These are phyloP conservation scores for Pavo muticus DNA, from an alignment of 2,113 vertebrate genomes.

Conservation along the genomic window DNA sequence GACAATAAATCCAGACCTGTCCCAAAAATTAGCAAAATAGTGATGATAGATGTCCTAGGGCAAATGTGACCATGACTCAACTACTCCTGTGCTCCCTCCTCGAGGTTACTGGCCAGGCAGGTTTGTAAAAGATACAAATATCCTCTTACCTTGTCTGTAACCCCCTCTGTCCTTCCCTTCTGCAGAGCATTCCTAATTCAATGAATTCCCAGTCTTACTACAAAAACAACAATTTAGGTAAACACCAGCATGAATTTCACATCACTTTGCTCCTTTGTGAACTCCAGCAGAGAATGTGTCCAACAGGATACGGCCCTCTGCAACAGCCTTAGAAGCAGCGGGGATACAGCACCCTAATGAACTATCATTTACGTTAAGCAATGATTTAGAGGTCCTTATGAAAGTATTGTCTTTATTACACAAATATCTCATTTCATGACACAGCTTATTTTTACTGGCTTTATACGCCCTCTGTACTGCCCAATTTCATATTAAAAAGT, in stretches of 20 bases:
- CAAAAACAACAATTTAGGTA: slow-evolving; percentile 24
- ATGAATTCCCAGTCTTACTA: slow-evolving; percentile 18
- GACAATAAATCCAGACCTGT: neutral
- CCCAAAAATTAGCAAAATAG: neutral
- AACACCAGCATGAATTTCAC: slow-evolving; percentile 51
- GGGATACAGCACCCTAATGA: neutral
- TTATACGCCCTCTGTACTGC: neutral
- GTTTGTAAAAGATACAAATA: neutral
- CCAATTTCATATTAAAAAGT: neutral
- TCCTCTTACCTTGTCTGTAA: neutral
- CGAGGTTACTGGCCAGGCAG: neutral
- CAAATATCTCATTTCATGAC: neutral
- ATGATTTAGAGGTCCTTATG: neutral
- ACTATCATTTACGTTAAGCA: neutral
- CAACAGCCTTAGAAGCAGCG: neutral
- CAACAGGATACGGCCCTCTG: neutral
- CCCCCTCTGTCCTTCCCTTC: neutral
- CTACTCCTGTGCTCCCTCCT: neutral
- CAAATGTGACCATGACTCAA: neutral
- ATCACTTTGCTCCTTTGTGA: slow-evolving; percentile 49
- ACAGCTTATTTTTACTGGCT: neutral
- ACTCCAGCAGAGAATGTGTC: slow-evolving; percentile 30
- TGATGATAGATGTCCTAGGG: neutral
- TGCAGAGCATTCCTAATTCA: neutral
- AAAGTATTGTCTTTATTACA: neutral